A percentile compares a stretch with the other conserved stretches of the same genome.
Conservation (phyloP, 2,888 invertebrate species). For the Drosophila nr. perissopoda region DNA sequence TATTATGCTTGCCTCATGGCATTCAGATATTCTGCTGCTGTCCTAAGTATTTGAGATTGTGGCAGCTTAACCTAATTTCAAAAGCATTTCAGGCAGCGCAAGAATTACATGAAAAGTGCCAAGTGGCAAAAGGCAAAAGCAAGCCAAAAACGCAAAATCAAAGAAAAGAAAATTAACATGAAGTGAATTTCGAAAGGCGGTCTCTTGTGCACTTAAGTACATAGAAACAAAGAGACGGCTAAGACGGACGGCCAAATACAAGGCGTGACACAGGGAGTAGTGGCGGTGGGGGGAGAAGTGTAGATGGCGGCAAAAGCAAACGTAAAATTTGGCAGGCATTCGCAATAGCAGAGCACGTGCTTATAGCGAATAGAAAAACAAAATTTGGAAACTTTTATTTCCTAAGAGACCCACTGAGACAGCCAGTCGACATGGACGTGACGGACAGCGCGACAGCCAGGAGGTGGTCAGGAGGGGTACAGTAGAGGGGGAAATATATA, state of each 20-base stretch:
- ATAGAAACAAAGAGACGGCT: conserved; percentile 34
- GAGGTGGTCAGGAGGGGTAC: neutral
- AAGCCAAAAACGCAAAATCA: conserved; percentile 64
- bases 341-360: conserved; percentile 64
- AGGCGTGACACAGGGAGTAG: neutral
- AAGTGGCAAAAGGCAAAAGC: conserved; percentile 45
- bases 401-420: conserved; percentile 71
- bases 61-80: conserved; percentile 69
- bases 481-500: neutral
- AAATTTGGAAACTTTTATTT: conserved; percentile 72
- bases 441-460: conserved; percentile 41
- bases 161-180: conserved; percentile 77
- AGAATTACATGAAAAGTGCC: conserved; percentile 68
- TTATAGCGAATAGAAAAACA: conserved; percentile 54
- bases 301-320: conserved; percentile 36
- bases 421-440: conserved; percentile 71
- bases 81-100: conserved; percentile 51
- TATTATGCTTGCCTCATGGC: conserved; percentile 30
- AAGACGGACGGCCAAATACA: conserved; percentile 9
- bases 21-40: conserved; percentile 38
- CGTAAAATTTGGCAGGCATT: conserved; percentile 69
- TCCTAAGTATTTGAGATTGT: conserved; percentile 44
- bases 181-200: conserved; percentile 71
- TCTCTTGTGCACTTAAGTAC: conserved; percentile 52
- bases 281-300: neutral